phyloP scores from a whole-genome alignment of 2,888 invertebrate species.

The Lasiommata megera region DNA sequence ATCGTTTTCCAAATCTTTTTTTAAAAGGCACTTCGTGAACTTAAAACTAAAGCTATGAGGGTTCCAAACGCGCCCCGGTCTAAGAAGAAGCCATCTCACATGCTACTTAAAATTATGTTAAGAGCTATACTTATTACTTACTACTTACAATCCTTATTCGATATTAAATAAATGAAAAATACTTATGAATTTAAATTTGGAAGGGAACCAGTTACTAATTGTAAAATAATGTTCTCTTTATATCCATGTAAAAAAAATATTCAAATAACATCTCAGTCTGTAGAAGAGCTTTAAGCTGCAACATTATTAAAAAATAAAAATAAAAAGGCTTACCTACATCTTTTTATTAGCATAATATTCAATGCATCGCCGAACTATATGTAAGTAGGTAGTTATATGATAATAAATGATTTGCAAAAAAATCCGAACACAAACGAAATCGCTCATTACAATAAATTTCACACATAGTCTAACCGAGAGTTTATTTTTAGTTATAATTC shows the following conservation, averaged over 20 bases:
- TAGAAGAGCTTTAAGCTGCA: not conserved
- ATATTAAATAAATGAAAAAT: too few relatives aligned
- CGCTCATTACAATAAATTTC: conserved; percentile 14
- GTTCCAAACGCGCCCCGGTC: too few relatives aligned
- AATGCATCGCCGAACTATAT: not conserved
- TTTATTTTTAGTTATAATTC: conserved; percentile 13
- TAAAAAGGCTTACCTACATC: not conserved
- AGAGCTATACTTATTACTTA: too few relatives aligned
- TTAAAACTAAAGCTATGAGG: too few relatives aligned
- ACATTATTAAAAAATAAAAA: not conserved
- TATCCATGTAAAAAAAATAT: too few relatives aligned
- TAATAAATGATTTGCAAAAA: conserved; percentile 13
- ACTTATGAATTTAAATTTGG: too few relatives aligned
- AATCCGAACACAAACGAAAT: conserved; percentile 7
- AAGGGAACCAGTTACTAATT: too few relatives aligned
- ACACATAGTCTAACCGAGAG: not conserved
- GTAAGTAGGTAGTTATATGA: not conserved
- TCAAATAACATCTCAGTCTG: not conserved
- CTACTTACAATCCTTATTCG: too few relatives aligned
- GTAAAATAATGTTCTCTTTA: not conserved
- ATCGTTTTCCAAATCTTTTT: too few relatives aligned
- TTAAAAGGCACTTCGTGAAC: too few relatives aligned
- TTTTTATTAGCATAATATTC: not conserved
- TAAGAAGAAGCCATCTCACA: too few relatives aligned
- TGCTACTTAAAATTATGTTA: too few relatives aligned